Percentiles rank a stretch among this genome's conserved stretches.
Evolutionary conservation across 2,113 vertebrate genomes (phyloP).

Genomic region (Numenius arquata): DNA sequence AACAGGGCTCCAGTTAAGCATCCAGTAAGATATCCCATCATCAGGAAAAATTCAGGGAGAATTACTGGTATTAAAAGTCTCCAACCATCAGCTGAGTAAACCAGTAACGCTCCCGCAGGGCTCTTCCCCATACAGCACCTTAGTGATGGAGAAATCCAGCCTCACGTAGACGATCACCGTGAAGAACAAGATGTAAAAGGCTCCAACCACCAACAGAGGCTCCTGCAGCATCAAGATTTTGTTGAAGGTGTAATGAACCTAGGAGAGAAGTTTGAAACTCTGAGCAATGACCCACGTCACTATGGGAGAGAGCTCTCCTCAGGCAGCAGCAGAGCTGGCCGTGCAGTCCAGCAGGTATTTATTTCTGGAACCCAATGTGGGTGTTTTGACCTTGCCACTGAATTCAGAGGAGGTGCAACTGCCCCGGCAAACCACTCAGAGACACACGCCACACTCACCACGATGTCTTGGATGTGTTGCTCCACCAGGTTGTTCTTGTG

Average conservation of each 20-base stretch:
- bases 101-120: background rate
- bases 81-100: background rate
- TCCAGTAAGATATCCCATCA: background rate
- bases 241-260: slow-evolving; percentile 97
- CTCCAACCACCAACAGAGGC: slow-evolving; percentile 92
- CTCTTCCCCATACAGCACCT: slow-evolving; percentile 75
- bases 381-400: background rate
- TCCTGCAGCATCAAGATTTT: slow-evolving; percentile 98
- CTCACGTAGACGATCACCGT: slow-evolving; percentile 95
- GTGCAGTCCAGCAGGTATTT: background rate
- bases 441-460: slow-evolving; percentile 75
- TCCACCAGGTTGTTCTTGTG: slow-evolving; percentile 95
- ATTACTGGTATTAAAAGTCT: background rate
- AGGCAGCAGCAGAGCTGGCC: background rate
- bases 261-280: background rate
- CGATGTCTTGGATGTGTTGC: slow-evolving; percentile 97
- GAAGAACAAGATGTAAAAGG: slow-evolving; percentile 98
- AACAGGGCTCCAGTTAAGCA: background rate
- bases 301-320: background rate
- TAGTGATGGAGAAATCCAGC: slow-evolving; percentile 98
- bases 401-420: background rate
- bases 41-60: background rate
- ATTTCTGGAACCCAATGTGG: background rate
- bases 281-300: background rate
- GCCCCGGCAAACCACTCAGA: background rate